These are phyloP conservation scores for Scaptodrosophila latifasciaeformis DNA, from an alignment of 2,888 invertebrate genomes.

Conservation along the genomic window DNA sequence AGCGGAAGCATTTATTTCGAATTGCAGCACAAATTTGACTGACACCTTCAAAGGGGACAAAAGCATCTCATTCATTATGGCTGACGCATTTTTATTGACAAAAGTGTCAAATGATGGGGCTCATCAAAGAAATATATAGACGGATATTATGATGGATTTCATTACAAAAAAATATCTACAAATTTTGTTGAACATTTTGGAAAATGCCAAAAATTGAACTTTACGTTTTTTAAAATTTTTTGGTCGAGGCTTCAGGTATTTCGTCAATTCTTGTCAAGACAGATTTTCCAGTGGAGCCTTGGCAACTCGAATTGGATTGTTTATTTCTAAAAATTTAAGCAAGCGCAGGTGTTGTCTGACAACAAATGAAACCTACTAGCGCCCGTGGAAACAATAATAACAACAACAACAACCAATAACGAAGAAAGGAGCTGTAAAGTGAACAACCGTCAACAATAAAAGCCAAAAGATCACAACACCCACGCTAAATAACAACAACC, in stretches of 20 bases:
- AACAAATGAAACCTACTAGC: background rate
- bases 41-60: background rate
- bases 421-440: background rate
- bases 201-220: no score
- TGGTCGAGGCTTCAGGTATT: no score
- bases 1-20: constrained; percentile 51
- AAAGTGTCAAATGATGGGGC: constrained; percentile 9
- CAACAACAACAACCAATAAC: constrained; percentile 9
- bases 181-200: no score
- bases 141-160: no score
- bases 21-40: constrained; percentile 6
- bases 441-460: constrained; percentile 3
- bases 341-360: constrained; percentile 27
- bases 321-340: no score
- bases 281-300: no score
- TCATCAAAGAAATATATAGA: no score
- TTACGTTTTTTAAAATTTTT: no score
- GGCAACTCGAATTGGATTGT: no score
- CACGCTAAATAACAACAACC: constrained; percentile 1
- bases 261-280: no score
- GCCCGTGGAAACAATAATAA: constrained; percentile 14
- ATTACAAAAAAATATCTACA: no score
- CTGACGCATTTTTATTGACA: background rate
- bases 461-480: constrained; percentile 18
- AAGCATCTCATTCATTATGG: constrained; percentile 14